Base-by-base conservation (phyloP, 2,797 vertebrate genomes). In the Tolypeutes matacus region DNA sequence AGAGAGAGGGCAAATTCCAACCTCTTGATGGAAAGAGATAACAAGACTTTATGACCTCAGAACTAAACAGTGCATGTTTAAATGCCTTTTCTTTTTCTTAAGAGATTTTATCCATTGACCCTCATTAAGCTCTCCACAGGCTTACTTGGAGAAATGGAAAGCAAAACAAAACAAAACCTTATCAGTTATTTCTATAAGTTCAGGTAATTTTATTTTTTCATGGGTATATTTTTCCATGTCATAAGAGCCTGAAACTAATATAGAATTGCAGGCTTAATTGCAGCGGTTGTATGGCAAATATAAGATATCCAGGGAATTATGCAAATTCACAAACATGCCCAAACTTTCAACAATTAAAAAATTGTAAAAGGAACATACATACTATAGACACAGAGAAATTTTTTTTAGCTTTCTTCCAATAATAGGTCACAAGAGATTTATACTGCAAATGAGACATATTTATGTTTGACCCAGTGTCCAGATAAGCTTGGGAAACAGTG, bases 21-120 rank as follows among this genome's bases (percentile, higher is more conserved):
- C 98, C 93, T 97, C 97, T 95, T 97, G 97, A 96, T 97, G 95
- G 94, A 95, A 86, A 98, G 94, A 96, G 96, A 96, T 76, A 95
- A 88, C 93, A 95, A 96, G 97, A 93, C 94, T 97, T 92, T 83
- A 77, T 98, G 98, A 98, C 98, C 98, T 85, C 95, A 78, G 95
- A 98, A 97, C 87, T 97, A 97, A 97, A 97, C 97, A 97, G 97
- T 93, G 95, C 96, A 97, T 97, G 88, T 97, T 96, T 96, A 98
- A 98, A 97, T 97, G 92, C 95, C 96, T 95, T 97, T 95, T 95
- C 97, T 93, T 95, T 94, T 94, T 94, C 96, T 91, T 96, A 85
- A 88, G 97, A 97, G 97, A 89, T 95, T 98, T 98, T 96, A n/a
- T 96, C 89, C 96, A 75, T 96, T 97, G 95, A 96, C 96, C 98